A percentile compares a stretch with the other conserved stretches of the same genome.
Evolutionary conservation across 2,113 vertebrate species (phyloP).

Genomic region (Burhinus bistriatus): DNA sequence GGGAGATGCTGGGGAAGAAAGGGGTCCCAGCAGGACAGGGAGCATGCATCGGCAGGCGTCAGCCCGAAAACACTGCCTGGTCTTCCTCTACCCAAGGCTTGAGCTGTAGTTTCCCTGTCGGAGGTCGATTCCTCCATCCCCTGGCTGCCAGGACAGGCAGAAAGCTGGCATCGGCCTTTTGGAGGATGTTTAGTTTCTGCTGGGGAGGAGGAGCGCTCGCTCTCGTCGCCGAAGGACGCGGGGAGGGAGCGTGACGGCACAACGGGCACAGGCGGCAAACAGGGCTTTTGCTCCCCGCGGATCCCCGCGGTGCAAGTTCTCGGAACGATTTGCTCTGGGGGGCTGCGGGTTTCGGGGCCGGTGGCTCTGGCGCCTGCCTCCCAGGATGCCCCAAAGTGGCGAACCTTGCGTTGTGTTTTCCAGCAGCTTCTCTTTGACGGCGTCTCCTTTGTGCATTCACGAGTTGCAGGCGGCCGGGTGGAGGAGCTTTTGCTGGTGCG

Average conservation of each 20-base stretch:
- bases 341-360: accelerated
- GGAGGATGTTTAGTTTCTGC: background rate
- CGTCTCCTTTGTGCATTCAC: background rate
- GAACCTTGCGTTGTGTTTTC: background rate
- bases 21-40: background rate
- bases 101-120: background rate
- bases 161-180: background rate
- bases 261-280: background rate
- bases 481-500: conserved; percentile 29
- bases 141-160: background rate
- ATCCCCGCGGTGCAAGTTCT: accelerated
- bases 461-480: background rate
- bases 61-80: background rate
- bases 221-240: accelerated
- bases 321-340: background rate
- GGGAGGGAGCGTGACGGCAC: accelerated
- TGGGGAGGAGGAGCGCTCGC: background rate
- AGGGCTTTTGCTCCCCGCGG: accelerated
- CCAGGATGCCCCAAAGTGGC: background rate
- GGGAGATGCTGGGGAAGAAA: background rate
- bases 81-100: background rate
- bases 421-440: conserved; percentile 42
- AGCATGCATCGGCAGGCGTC: background rate
- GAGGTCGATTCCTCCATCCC: background rate
- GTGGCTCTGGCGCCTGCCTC: background rate